Evolutionary conservation across 2,113 vertebrate species (phyloP).

Genomic region (Phoxinus phoxinus): DNA sequence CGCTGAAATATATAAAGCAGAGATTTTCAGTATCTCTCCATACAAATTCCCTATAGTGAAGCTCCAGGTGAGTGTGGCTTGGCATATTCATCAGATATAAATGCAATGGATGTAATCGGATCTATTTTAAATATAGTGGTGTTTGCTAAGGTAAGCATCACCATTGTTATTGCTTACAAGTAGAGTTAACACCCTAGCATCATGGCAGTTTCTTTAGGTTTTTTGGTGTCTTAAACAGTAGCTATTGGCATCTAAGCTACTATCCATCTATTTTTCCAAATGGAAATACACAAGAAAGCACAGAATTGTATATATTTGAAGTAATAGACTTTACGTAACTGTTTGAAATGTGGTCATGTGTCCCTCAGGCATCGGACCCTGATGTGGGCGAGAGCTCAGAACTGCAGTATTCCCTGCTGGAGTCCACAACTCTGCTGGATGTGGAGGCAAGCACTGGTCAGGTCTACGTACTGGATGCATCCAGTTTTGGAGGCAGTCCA

Average conservation of each 20-base stretch:
- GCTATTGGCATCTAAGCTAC: no score
- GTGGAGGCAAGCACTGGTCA: constrained; percentile 74
- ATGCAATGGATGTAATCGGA: neutral
- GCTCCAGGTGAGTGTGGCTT: constrained; percentile 70
- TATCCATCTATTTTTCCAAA: neutral
- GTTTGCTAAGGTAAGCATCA: neutral
- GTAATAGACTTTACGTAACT: neutral
- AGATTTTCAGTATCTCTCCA: constrained; percentile 69
- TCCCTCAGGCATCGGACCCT: constrained; percentile 75
- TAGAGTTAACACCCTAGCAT: neutral
- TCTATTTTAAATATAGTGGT: neutral
- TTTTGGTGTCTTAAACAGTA: no score
- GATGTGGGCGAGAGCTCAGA: constrained; percentile 64
- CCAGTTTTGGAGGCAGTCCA: constrained; percentile 47
- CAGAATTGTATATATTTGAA: neutral
- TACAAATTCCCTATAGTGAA: constrained; percentile 71
- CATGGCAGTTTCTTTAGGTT: no score
- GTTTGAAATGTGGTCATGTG: neutral
- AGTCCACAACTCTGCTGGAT: constrained; percentile 58
- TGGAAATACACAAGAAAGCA: neutral
- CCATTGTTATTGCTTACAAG: neutral
- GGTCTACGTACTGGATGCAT: constrained; percentile 73
- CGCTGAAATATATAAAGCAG: constrained; percentile 59
- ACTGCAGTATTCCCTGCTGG: constrained; percentile 73
- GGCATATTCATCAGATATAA: neutral